These are phyloP conservation scores for Colinus virginianus DNA, from an alignment of 2,113 vertebrate genomes.

Conservation along the genomic window DNA sequence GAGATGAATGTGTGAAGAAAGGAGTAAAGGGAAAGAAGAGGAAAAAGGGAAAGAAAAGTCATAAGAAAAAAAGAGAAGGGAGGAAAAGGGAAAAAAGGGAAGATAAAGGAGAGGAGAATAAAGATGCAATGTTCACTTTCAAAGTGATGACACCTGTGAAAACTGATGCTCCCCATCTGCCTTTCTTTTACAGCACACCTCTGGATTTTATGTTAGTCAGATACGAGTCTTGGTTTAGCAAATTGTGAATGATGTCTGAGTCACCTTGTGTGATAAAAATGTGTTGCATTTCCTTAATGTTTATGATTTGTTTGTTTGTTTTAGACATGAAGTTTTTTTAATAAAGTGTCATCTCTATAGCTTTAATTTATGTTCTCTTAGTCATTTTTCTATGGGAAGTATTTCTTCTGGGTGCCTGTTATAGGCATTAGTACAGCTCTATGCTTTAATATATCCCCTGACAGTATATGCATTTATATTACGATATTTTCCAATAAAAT, in stretches of 20 bases:
- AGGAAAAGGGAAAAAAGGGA: neutral
- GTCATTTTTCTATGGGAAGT: neutral
- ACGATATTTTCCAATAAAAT: neutral
- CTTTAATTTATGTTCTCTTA: rapidly evolving
- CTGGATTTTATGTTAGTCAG: neutral
- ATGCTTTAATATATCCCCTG: neutral
- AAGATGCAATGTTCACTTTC: neutral
- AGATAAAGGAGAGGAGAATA: neutral
- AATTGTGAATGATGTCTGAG: neutral
- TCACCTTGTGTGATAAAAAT: neutral
- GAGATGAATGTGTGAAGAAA: neutral
- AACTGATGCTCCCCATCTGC: neutral
- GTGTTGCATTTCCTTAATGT: neutral
- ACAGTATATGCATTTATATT: neutral
- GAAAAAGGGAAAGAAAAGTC: neutral
- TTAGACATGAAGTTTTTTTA: neutral
- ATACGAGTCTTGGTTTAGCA: neutral
- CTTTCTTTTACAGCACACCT: neutral
- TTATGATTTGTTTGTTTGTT: neutral
- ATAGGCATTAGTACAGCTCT: neutral
- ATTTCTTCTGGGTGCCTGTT: constrained; percentile 7
- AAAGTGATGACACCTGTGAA: neutral
- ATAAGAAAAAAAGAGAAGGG: neutral
- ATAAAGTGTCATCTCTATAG: neutral
- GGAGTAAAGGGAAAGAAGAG: neutral